phyloP scores from a whole-genome alignment of 2,888 invertebrate species.

The Brachyopa scutellaris region DNA sequence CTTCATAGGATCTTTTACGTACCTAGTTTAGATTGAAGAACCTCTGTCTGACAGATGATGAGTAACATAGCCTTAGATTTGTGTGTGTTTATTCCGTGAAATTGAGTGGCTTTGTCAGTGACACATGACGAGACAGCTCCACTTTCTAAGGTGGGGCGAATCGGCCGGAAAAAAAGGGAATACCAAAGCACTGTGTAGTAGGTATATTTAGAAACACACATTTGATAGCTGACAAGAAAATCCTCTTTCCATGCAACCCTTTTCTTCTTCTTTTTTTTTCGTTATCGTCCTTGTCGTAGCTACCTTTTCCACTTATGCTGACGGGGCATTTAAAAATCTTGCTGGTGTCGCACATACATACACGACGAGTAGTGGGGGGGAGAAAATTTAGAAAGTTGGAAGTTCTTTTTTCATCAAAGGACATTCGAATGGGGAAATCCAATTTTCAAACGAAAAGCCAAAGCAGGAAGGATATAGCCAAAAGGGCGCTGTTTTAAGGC shows the following conservation, averaged over 20 bases:
- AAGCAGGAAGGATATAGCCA: slow-evolving; percentile 56
- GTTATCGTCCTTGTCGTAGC: slow-evolving; percentile 16
- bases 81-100: slow-evolving; percentile 68
- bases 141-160: not conserved
- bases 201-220: too few species aligned
- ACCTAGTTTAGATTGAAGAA: slow-evolving; percentile 11
- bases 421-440: slow-evolving; percentile 69
- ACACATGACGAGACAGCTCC: slow-evolving; percentile 50
- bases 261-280: slow-evolving; percentile 39
- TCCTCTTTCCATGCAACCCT: slow-evolving; percentile 68
- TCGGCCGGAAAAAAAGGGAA: slow-evolving; percentile 21
- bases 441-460: slow-evolving; percentile 57
- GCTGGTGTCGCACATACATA: slow-evolving; percentile 22
- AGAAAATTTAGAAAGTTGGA: slow-evolving; percentile 43
- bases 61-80: slow-evolving; percentile 56
- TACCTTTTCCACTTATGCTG: slow-evolving; percentile 65
- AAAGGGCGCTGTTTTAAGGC: slow-evolving; percentile 14
- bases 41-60: slow-evolving; percentile 61
- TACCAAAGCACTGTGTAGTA: slow-evolving; percentile 32
- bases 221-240: slow-evolving; percentile 70
- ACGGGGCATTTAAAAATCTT: slow-evolving; percentile 68
- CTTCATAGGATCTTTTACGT: slow-evolving; percentile 18
- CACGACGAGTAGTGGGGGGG: not conserved
- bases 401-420: slow-evolving; percentile 39
- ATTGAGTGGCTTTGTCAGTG: slow-evolving; percentile 67